These are phyloP conservation scores for Pedetes capensis DNA, from an alignment of 2,113 vertebrate genomes.

Conservation along the genomic window DNA sequence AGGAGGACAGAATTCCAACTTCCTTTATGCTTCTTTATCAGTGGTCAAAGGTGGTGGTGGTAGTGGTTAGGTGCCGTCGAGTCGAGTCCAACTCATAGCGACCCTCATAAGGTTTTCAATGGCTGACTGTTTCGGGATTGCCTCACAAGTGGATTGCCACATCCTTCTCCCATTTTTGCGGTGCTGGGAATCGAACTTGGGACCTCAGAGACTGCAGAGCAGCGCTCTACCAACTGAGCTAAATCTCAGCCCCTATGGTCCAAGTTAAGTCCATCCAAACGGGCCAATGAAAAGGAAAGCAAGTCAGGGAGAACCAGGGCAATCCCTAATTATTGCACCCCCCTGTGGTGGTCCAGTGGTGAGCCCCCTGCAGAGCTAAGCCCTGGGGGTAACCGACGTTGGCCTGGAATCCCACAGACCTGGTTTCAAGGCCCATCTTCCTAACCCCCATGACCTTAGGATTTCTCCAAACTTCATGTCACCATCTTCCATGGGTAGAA, in stretches of 20 bases:
- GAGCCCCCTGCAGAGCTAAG: rapidly evolving
- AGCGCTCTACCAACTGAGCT: no score
- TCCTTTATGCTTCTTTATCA: not conserved
- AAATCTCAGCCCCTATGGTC: no score
- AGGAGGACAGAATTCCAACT: not conserved
- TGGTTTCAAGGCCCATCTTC: not conserved
- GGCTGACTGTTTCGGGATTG: no score
- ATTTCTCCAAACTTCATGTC: not conserved
- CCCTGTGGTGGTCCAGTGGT: not conserved
- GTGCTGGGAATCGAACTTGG: no score
- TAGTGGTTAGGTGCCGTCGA: no score
- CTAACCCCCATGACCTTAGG: rapidly evolving
- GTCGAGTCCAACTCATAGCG: no score
- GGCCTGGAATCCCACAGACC: not conserved
- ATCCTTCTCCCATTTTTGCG: no score
- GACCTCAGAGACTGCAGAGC: no score
- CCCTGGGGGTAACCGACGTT: not conserved
- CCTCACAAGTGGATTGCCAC: no score
- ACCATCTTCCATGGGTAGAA: rapidly evolving
- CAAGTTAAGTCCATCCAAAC: no score
- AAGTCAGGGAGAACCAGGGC: no score
- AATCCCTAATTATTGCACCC: rapidly evolving
- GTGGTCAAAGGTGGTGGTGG: not conserved
- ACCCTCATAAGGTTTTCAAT: no score
- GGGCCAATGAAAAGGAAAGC: not conserved